Evolutionary conservation across 2,888 invertebrate species (phyloP).

Genomic region (Criorhina ranunculi): DNA sequence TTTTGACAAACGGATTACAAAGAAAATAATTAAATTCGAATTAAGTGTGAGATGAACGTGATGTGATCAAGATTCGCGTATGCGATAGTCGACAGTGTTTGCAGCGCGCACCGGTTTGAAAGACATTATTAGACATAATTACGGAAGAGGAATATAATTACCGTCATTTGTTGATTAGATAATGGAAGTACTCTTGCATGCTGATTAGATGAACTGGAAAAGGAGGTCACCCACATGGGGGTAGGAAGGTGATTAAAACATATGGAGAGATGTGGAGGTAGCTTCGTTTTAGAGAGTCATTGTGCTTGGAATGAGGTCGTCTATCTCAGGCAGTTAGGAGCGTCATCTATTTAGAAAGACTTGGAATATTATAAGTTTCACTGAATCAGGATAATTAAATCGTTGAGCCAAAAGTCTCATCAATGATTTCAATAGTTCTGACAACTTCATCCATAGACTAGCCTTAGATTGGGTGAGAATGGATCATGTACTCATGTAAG

Average conservation of each 20-base stretch:
- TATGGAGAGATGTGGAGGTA: not conserved
- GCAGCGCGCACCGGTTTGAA: slow-evolving; percentile 27
- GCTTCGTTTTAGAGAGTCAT: not conserved
- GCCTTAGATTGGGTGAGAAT: too few species aligned
- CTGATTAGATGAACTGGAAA: slow-evolving; percentile 57
- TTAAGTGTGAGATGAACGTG: slow-evolving; percentile 73
- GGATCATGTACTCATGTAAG: too few species aligned
- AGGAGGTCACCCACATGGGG: slow-evolving; percentile 19
- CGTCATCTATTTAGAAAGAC: too few species aligned
- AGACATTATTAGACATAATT: slow-evolving; percentile 66
- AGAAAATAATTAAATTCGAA: slow-evolving; percentile 70
- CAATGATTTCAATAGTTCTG: too few species aligned
- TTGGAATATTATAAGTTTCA: not conserved
- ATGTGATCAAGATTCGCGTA: slow-evolving; percentile 42
- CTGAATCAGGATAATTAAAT: too few species aligned
- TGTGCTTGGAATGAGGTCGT: not conserved
- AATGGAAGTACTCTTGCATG: slow-evolving; percentile 30
- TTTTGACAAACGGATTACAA: slow-evolving; percentile 60
- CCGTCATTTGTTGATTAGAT: slow-evolving; percentile 58
- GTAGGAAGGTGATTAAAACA: not conserved
- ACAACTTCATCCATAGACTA: too few species aligned
- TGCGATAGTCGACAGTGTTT: not conserved
- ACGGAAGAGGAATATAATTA: slow-evolving; percentile 49
- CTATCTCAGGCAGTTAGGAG: too few species aligned
- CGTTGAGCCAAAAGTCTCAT: too few species aligned